Evolutionary conservation across 2,113 vertebrate species (phyloP), one percentile per base, ranked within the genome.

Genomic region (Diglossa brunneiventris): DNA sequence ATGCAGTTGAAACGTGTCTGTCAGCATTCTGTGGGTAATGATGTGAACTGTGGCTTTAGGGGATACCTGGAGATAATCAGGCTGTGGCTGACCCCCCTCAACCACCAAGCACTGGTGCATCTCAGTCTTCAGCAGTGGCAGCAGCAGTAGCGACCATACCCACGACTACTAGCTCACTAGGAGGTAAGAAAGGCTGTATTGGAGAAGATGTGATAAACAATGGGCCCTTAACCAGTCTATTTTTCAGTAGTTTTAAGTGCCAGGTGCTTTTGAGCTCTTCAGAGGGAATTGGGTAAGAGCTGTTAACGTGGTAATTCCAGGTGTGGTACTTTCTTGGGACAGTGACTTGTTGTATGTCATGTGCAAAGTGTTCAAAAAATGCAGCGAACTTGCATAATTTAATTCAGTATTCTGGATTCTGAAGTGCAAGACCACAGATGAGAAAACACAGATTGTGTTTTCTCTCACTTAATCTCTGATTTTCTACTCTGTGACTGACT

Each of bases 61-160:
- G 99, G 55, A 98, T 99, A 66, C 99, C 99, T 27, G 98, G 98
- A 82, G 98, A 99, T 94, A 98, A 96, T 86, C 98, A 98, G 74
- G 96, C 97, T 85, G 98, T 94, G 81, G 96, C 97, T 90, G 98
- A 98, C 15, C 96, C 98, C 15, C 94, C 98, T 80, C 98, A 98
- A 80, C 95, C 96, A 87, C 96, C 97, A 41, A 96, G 92, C 49
- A 97, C 98, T 37, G 98, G 97, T 70, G 96, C 98, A 17, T 97
- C 98, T 74, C 97, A 98, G 39, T 96, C 98, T 87, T 97, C 98
- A 83, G 94, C 96, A 77, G 97, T 96, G 46, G 96, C 98, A 64
- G 97, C 97, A 19, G 98, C 98, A 46, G 98, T 97, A 35, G 96
- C 97, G 31, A 97, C 98, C 49, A 74, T 97, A 21, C 92, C 97